Conservation (phyloP, 2,888 invertebrate species). For the Priapulus caudatus region DNA sequence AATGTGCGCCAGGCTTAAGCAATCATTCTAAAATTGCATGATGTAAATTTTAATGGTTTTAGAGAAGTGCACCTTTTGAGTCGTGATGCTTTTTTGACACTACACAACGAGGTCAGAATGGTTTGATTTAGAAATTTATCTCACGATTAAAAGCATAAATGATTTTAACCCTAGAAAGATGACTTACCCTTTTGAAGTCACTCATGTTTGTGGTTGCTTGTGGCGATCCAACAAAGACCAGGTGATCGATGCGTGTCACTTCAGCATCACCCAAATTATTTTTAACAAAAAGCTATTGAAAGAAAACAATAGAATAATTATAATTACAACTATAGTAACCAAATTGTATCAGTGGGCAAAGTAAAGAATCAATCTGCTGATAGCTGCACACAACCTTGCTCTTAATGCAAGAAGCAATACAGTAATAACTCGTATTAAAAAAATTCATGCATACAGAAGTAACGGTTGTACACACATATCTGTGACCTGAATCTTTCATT, state of each 20-base stretch:
- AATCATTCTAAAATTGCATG: too few relatives aligned
- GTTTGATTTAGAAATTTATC: constrained; percentile 12
- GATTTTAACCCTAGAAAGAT: background rate
- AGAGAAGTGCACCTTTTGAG: too few relatives aligned
- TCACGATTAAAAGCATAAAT: background rate
- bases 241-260: constrained; percentile 74
- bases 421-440: too few relatives aligned
- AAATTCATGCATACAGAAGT: too few relatives aligned
- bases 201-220: constrained; percentile 89
- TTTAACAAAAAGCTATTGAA: constrained; percentile 58
- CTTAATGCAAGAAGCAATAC: too few relatives aligned
- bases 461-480: too few relatives aligned
- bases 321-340: constrained; percentile 4
- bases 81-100: too few relatives aligned
- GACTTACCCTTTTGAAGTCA: constrained; percentile 62
- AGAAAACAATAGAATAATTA: constrained; percentile 2
- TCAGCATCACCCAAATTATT: constrained; percentile 53
- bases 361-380: background rate
- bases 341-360: background rate
- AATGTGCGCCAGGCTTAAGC: too few relatives aligned
- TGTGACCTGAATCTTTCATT: too few relatives aligned
- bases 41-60: too few relatives aligned
- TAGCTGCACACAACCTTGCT: background rate
- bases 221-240: constrained; percentile 78
- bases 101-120: too few relatives aligned